Conservation (phyloP, 2,113 vertebrate genomes). For the Scomber colias region DNA sequence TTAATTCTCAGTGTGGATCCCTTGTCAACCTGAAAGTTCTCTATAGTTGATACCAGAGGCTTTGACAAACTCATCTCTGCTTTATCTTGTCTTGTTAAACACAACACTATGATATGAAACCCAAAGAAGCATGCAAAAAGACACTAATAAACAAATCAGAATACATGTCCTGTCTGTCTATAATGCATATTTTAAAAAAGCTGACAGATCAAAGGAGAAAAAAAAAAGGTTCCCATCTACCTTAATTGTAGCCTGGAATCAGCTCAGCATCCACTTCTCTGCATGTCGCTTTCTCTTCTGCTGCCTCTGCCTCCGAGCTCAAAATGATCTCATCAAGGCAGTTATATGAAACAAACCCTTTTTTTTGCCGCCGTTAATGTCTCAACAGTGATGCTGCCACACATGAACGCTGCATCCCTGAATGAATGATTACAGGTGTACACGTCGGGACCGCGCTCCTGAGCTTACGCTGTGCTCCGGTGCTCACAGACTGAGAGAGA, state of each 20-base stretch:
- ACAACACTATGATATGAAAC: neutral
- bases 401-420: neutral
- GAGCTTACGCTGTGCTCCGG: constrained; percentile 36
- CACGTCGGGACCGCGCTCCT: constrained; percentile 28
- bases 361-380: constrained; percentile 4
- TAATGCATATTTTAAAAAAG: constrained; percentile 3
- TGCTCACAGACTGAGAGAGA: constrained; percentile 43
- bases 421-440: constrained; percentile 47
- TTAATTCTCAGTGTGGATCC: neutral
- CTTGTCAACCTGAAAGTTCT: constrained; percentile 49
- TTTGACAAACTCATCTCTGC: constrained; percentile 3
- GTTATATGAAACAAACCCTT: neutral
- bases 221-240: constrained; percentile 48
- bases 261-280: constrained; percentile 49
- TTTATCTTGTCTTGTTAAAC: neutral
- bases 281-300: constrained; percentile 20
- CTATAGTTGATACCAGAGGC: neutral
- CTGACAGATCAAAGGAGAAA: constrained; percentile 14
- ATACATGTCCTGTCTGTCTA: neutral
- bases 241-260: constrained; percentile 50
- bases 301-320: constrained; percentile 38
- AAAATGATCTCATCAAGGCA: constrained; percentile 8
- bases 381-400: constrained; percentile 17
- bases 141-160: neutral
- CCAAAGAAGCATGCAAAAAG: neutral